Evolutionary conservation across 2,888 invertebrate genomes (phyloP).

Genomic region (Serrognathus titanus): DNA sequence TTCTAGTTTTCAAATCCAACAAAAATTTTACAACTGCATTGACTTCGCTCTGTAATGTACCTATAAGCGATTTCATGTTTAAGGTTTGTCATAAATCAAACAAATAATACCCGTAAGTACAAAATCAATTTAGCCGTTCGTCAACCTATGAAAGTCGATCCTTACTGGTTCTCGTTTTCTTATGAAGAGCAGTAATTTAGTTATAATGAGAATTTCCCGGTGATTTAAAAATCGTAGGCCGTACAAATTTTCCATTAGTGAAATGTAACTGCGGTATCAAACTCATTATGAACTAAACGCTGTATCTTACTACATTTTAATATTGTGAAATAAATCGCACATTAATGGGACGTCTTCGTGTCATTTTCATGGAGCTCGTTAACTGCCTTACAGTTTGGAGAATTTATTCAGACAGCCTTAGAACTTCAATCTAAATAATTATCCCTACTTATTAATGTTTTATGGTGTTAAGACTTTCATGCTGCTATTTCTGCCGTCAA

Average conservation of each 20-base stretch:
- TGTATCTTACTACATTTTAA: conserved; percentile 28
- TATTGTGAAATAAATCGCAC: conserved; percentile 29
- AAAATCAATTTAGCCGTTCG: conserved; percentile 18
- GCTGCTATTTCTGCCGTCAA: no score
- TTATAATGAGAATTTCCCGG: background rate
- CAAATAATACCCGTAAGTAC: conserved; percentile 1
- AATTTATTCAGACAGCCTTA: conserved; percentile 7
- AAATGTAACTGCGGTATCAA: conserved; percentile 22
- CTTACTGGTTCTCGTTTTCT: conserved; percentile 12
- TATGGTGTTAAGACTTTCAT: no score
- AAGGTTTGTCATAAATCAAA: conserved; percentile 1
- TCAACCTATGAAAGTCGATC: conserved; percentile 17
- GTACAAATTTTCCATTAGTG: conserved; percentile 19
- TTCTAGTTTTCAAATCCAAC: background rate
- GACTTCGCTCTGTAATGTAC: background rate
- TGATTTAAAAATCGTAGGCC: background rate
- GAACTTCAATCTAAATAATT: background rate
- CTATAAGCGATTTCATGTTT: background rate
- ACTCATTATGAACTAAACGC: conserved; percentile 25
- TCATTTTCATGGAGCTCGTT: conserved; percentile 28
- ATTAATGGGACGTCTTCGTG: conserved; percentile 31
- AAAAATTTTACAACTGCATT: background rate
- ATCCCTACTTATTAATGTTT: no score
- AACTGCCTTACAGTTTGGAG: conserved; percentile 20
- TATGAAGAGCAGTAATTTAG: background rate